Conservation (phyloP, 2,113 vertebrate genomes). For the Catharus fuscescens region DNA sequence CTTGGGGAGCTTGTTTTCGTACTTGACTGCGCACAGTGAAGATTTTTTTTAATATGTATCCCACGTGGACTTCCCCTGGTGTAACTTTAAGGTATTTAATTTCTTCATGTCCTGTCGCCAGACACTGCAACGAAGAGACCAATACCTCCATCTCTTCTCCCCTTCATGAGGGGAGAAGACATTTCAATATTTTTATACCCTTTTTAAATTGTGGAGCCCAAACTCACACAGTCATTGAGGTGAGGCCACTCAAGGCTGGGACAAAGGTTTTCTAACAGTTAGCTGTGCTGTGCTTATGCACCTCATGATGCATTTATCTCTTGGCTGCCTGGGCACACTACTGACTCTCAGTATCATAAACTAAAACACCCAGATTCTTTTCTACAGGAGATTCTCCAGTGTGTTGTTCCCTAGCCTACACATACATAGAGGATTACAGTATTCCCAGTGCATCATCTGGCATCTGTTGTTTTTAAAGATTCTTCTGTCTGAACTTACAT, state of each 20-base stretch:
- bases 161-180: neutral
- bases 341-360: neutral
- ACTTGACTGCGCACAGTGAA: neutral
- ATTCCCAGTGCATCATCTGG: neutral
- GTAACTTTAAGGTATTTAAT: neutral
- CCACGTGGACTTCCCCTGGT: neutral
- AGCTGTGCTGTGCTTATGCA: neutral
- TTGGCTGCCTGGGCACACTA: neutral
- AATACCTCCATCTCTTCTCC: neutral
- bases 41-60: neutral
- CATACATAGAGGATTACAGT: accelerated
- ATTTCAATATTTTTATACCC: neutral
- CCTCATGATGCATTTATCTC: neutral
- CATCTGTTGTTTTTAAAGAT: neutral
- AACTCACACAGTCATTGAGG: neutral
- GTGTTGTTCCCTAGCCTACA: neutral
- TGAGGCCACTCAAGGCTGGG: neutral
- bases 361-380: neutral
- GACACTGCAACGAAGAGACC: neutral
- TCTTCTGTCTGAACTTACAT: neutral
- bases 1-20: neutral
- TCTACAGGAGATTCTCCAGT: neutral
- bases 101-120: neutral
- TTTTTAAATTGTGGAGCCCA: neutral
- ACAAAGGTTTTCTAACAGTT: neutral